These are phyloP conservation scores for Idris sp. DNA, from an alignment of 1,140 invertebrate species.

Conservation along the genomic window DNA sequence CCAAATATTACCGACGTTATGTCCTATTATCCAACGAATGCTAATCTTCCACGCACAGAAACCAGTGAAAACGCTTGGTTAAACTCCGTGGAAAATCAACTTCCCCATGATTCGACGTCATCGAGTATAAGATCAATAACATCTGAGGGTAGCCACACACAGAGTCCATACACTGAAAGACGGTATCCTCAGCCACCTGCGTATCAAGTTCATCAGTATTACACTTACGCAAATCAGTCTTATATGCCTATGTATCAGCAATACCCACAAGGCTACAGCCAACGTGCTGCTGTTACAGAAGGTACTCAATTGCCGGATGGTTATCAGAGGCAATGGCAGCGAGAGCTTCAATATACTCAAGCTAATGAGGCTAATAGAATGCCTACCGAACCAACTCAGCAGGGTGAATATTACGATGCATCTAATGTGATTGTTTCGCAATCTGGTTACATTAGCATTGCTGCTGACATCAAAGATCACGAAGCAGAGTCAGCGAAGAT, in stretches of 20 bases:
- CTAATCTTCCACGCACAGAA: conserved; percentile 80
- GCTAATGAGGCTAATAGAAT: conserved; percentile 65
- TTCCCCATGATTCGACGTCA: conserved; percentile 79
- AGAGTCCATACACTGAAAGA: conserved; percentile 81
- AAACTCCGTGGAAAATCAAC: conserved; percentile 79
- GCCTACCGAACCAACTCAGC: conserved; percentile 77
- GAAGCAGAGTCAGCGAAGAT: conserved; percentile 79
- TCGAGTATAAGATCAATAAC: conserved; percentile 81
- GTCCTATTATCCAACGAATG: conserved; percentile 86
- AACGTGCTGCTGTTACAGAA: conserved; percentile 63
- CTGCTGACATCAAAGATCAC: conserved; percentile 82
- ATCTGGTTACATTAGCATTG: conserved; percentile 89
- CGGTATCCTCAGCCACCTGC: conserved; percentile 76
- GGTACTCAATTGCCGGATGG: conserved; percentile 69
- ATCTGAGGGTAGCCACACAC: conserved; percentile 80
- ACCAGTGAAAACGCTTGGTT: conserved; percentile 81
- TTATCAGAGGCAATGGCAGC: conserved; percentile 72
- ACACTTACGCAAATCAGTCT: conserved; percentile 70
- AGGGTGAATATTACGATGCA: conserved; percentile 68
- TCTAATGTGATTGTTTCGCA: conserved; percentile 87
- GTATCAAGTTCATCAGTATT: conserved; percentile 72
- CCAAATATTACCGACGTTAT: conserved; percentile 87
- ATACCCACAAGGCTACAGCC: conserved; percentile 71
- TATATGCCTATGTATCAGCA: conserved; percentile 74
- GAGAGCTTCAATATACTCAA: conserved; percentile 72